Evolutionary conservation across 2,797 vertebrate genomes (phyloP), one percentile per base, ranked within the genome.

Genomic region (Saxicola maurus): DNA sequence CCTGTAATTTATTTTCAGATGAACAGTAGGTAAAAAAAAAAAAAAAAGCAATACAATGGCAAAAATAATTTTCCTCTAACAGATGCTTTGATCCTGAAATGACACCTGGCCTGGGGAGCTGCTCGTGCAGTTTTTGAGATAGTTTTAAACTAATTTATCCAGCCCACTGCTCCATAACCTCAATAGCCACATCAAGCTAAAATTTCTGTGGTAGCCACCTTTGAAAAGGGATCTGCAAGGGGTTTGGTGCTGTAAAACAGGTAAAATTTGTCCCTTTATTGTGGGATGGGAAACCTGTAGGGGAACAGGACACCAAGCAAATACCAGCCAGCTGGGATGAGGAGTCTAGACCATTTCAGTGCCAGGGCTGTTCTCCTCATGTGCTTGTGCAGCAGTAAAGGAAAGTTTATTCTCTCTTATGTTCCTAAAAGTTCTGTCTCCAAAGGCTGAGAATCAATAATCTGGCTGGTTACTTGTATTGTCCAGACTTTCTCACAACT

Each of bases 1-100:
- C 51, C 86, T 89, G 66, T n/a, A 86, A 94, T 91, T 96, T 93
- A 89, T 90, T 94, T 96, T 94, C 78, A 75, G 69, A 91, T 72
- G 56, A 81, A 82, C 43, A 79, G 85, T 79, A 93, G 92, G 84
- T 86, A 12, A 80, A 87, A 82, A 80, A 48, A 62, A 64, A 59
- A 6, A 42, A 46, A 53, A n/a, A 61, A 2, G 27, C 56, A 92
- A 75, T 52, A 62, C 64, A 88, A 69, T 59, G 43, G 33, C 60
- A 92, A 79, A 87, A 94, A 84, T 40, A 0, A 90, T 82, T 80
- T 89, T 38, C 43, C 27, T 55, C 30, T 23, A 82, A 57, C 85
- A 95, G 87, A 95, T 93, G 90, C 56, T 88, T 91, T 82, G 77
- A 87, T 93, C 92, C 92, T 92, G 67, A 82, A 86, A 91, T 75